Evolutionary conservation across 2,113 vertebrate genomes (phyloP).

Genomic region (Austrofundulus limnaeus): DNA sequence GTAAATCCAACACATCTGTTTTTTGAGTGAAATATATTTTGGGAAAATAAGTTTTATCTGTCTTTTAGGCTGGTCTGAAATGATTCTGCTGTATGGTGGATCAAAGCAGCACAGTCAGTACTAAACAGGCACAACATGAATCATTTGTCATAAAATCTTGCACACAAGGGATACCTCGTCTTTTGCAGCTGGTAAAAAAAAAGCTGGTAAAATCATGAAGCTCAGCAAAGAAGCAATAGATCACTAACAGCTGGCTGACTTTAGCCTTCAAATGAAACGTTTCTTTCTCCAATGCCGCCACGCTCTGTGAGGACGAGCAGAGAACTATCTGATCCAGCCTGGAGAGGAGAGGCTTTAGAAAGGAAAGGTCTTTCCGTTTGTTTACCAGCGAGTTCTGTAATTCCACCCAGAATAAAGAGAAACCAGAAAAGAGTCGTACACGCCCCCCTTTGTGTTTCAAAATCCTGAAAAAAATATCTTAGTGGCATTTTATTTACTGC

Average conservation of each 20-base stretch:
- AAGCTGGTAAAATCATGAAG: conserved; percentile 12
- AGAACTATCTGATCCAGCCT: conserved; percentile 37
- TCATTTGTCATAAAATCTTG: conserved; percentile 21
- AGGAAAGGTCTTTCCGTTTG: conserved; percentile 16
- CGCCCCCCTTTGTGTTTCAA: background rate
- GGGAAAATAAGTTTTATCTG: too few species aligned
- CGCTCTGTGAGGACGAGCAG: conserved; percentile 34
- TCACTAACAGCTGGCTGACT: conserved; percentile 30
- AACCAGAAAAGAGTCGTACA: background rate
- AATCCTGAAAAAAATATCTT: background rate
- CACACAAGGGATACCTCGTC: conserved; percentile 19
- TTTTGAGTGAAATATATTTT: too few species aligned
- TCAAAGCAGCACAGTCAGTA: background rate
- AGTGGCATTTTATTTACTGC: conserved; percentile 12
- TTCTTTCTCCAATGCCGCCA: conserved; percentile 27
- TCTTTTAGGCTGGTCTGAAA: background rate
- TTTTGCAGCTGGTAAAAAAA: conserved; percentile 3
- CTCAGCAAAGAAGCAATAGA: conserved; percentile 27
- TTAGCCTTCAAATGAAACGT: conserved; percentile 24
- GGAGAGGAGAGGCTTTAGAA: conserved; percentile 29
- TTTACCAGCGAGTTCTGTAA: conserved; percentile 29
- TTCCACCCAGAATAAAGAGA: conserved; percentile 17
- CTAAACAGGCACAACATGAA: background rate
- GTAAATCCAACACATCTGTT: too few species aligned
- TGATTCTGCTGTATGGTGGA: background rate